Percentiles rank a stretch among this genome's conserved stretches.
phyloP scores from a whole-genome alignment of 2,113 vertebrate species.

The Osmerus mordax region DNA sequence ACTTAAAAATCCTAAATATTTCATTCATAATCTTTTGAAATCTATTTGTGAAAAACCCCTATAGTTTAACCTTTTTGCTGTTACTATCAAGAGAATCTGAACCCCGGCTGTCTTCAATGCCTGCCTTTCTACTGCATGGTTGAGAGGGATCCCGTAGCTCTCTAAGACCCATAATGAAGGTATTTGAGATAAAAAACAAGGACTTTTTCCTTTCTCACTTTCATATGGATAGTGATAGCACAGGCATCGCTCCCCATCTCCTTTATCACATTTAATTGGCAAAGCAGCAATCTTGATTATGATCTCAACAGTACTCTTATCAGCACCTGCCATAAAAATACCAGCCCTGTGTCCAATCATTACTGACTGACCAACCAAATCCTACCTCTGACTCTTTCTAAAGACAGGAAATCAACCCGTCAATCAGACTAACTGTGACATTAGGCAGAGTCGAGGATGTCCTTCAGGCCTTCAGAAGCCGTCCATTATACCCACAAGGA shows the following conservation, averaged over 20 bases:
- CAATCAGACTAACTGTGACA: conserved; percentile 34
- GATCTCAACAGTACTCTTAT: conserved; percentile 47
- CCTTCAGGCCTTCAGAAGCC: too few species aligned
- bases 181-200: conserved; percentile 28
- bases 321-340: conserved; percentile 27
- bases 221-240: conserved; percentile 15
- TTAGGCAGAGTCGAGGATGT: conserved; percentile 31
- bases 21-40: background rate
- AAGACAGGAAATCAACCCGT: conserved; percentile 36
- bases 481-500: too few species aligned
- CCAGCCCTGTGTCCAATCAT: conserved; percentile 49
- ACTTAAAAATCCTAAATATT: background rate
- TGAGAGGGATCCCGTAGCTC: conserved; percentile 18
- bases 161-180: conserved; percentile 40
- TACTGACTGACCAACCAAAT: conserved; percentile 43
- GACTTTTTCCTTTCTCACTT: conserved; percentile 2
- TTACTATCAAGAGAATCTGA: conserved; percentile 8
- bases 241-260: conserved; percentile 31
- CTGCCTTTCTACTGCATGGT: conserved; percentile 11
- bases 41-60: background rate
- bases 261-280: conserved; percentile 61
- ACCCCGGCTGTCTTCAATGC: conserved; percentile 13
- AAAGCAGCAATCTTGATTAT: conserved; percentile 58
- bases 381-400: conserved; percentile 22
- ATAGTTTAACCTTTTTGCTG: background rate